These are phyloP conservation scores for Astur gentilis DNA, from an alignment of 2,113 vertebrate genomes.

Conservation along the genomic window DNA sequence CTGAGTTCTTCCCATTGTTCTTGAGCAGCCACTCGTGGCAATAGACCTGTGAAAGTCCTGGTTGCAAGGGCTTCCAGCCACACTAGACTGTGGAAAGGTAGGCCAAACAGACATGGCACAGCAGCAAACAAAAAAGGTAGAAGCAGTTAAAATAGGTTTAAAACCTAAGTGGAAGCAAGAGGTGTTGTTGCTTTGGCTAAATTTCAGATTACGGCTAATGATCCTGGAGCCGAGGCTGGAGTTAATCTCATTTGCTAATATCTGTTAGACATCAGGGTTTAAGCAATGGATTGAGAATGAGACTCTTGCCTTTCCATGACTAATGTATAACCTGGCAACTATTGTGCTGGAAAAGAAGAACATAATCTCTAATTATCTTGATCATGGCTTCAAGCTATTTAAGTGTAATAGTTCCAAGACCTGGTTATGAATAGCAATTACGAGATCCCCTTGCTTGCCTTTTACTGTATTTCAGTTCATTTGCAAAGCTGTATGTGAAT, in stretches of 20 bases:
- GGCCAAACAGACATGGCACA: neutral
- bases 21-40: neutral
- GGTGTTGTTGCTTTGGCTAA: neutral
- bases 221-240: neutral
- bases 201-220: neutral
- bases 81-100: neutral
- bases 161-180: neutral
- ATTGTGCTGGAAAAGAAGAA: neutral
- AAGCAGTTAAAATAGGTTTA: neutral
- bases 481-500: neutral
- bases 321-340: neutral
- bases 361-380: neutral
- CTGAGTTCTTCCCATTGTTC: neutral
- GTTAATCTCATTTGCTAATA: neutral
- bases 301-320: neutral
- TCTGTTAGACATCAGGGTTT: neutral
- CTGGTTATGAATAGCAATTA: conserved; percentile 2
- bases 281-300: neutral
- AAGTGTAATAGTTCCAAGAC: neutral
- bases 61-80: neutral
- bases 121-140: neutral
- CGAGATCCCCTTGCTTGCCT: neutral
- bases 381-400: neutral
- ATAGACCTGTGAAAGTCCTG: neutral
- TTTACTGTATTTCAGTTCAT: neutral